Evolutionary conservation across 2,797 vertebrate genomes (phyloP).

Genomic region (Astyanax mexicanus): DNA sequence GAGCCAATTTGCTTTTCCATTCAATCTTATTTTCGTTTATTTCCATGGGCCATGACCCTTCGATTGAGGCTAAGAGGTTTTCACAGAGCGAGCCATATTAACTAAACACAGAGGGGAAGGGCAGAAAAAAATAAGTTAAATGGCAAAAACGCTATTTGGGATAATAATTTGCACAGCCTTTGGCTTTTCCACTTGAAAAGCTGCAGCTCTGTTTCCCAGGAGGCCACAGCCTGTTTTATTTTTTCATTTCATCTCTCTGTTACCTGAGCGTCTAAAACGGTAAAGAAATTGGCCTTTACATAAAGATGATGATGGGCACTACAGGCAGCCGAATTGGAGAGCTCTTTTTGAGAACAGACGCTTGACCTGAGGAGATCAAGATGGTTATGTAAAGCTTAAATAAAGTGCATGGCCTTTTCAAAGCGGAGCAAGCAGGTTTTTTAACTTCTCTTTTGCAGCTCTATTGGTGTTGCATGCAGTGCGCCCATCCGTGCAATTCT

Average conservation of each 20-base stretch:
- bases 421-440: no score
- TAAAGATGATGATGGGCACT: neutral
- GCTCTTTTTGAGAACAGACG: neutral
- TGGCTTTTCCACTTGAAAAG: neutral
- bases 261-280: neutral
- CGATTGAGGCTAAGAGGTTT: neutral
- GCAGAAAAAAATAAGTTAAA: neutral
- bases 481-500: no score
- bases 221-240: no score
- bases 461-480: neutral
- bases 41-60: conserved; percentile 6
- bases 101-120: neutral
- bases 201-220: neutral
- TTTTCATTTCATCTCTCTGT: no score
- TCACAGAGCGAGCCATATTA: neutral
- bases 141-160: neutral
- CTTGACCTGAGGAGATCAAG: neutral
- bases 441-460: neutral
- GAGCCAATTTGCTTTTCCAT: neutral
- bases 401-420: neutral
- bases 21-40: conserved; percentile 19
- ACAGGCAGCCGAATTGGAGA: neutral
- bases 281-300: neutral
- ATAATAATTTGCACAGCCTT: neutral
- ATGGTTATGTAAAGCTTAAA: neutral